Conservation (phyloP, 2,888 invertebrate species). For the Eugnorisma glareosa region DNA sequence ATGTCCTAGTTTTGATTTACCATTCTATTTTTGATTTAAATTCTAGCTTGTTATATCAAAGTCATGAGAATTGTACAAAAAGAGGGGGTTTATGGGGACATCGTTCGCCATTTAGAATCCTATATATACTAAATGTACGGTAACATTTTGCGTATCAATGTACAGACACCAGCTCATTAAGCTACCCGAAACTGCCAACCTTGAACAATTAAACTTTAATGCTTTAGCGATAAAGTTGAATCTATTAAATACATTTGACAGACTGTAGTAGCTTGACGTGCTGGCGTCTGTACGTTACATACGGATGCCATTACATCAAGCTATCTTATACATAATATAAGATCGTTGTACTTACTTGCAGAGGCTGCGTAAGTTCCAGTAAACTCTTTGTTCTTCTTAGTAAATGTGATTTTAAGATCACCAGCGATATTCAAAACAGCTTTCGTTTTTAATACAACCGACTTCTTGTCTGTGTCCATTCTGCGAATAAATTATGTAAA, state of each 20-base stretch:
- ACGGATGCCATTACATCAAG: too few relatives aligned
- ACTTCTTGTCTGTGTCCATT: constrained; percentile 77
- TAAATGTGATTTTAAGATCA: constrained; percentile 73
- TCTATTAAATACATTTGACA: too few relatives aligned
- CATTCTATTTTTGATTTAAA: too few relatives aligned
- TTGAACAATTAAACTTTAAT: too few relatives aligned
- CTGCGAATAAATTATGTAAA: constrained; percentile 69
- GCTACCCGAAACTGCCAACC: too few relatives aligned
- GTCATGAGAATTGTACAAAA: background rate
- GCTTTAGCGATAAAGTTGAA: too few relatives aligned
- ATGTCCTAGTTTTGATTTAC: background rate
- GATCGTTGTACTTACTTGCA: constrained; percentile 74
- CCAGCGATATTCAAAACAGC: constrained; percentile 74
- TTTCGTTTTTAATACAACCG: constrained; percentile 79
- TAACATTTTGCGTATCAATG: background rate
- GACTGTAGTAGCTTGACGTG: too few relatives aligned
- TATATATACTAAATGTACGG: background rate
- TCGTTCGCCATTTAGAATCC: background rate
- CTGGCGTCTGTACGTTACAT: too few relatives aligned
- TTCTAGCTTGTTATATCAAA: background rate
- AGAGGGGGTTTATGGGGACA: background rate
- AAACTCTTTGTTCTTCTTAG: constrained; percentile 71
- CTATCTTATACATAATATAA: too few relatives aligned
- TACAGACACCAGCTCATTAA: too few relatives aligned
- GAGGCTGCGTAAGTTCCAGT: constrained; percentile 74